Evolutionary conservation across 2,113 vertebrate species (phyloP).

Genomic region (Pseudorasbora parva): DNA sequence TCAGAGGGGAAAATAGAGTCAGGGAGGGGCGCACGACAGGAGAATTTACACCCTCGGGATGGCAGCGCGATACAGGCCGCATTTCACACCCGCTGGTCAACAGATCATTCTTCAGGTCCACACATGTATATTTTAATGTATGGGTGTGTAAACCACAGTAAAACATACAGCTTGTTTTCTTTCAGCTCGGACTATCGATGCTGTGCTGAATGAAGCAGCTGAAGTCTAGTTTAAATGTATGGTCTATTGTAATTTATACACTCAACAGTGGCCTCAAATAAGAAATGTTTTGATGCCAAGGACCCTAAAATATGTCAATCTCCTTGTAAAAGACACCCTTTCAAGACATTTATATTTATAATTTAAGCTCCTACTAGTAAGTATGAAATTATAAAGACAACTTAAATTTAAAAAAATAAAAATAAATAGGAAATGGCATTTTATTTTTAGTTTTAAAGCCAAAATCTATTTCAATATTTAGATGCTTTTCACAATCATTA

Average conservation of each 20-base stretch:
- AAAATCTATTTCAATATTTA: too few relatives aligned
- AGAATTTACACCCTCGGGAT: conserved; percentile 15
- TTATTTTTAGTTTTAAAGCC: too few relatives aligned
- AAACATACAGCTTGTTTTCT: background rate
- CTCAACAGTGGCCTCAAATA: background rate
- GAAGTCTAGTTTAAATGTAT: background rate
- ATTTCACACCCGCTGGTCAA: conserved; percentile 10
- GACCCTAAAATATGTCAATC: too few relatives aligned
- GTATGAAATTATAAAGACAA: too few relatives aligned
- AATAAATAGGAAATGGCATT: too few relatives aligned
- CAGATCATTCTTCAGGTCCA: background rate
- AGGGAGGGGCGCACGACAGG: conserved; percentile 23
- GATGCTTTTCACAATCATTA: too few relatives aligned
- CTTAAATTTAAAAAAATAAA: too few relatives aligned
- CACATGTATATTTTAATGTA: background rate
- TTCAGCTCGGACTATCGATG: background rate
- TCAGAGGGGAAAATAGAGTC: conserved; percentile 31
- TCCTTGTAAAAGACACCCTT: background rate
- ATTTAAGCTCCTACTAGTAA: too few relatives aligned
- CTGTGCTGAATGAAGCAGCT: background rate
- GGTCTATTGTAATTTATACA: background rate
- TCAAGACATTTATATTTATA: too few relatives aligned
- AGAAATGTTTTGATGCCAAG: background rate
- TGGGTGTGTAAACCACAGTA: background rate
- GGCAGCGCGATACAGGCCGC: background rate